A percentile compares a stretch with the other conserved stretches of the same genome.
These are phyloP conservation scores for Progne subis DNA, from an alignment of 2,113 vertebrate genomes.

Conservation along the genomic window DNA sequence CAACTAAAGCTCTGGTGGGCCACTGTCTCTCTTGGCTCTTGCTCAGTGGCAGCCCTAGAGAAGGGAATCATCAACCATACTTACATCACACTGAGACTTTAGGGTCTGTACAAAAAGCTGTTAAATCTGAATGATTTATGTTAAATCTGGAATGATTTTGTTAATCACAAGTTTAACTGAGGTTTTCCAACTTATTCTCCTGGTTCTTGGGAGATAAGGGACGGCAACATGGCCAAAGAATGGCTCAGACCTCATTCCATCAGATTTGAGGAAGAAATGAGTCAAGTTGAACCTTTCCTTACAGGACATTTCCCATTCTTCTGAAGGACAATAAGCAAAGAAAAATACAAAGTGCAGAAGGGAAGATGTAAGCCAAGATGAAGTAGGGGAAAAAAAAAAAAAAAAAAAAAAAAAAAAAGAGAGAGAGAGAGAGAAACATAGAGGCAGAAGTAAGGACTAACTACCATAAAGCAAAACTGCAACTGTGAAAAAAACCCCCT, in stretches of 20 bases:
- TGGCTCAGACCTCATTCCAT: neutral
- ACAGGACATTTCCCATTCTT: neutral
- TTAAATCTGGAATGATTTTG: neutral
- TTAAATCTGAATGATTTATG: neutral
- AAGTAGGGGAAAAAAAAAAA: neutral
- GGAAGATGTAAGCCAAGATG: neutral
- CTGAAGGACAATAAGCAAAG: neutral
- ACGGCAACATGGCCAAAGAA: neutral
- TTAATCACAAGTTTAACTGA: neutral
- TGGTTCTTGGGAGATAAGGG: neutral
- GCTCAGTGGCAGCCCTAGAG: neutral
- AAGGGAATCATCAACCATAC: neutral
- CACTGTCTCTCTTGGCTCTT: neutral
- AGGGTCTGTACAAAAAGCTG: neutral
- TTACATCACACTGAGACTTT: neutral
- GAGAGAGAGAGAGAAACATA: neutral
- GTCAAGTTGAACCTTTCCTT: neutral
- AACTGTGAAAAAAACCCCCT: neutral
- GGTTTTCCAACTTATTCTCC: neutral
- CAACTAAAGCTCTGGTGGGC: accelerated
- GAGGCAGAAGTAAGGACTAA: neutral
- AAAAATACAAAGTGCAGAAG: neutral
- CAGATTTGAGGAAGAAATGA: neutral
- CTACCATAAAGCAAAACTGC: neutral
- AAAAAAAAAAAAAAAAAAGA: neutral